Conservation (phyloP, 2,888 invertebrate species). For the Dryocosmus kuriphilus region DNA sequence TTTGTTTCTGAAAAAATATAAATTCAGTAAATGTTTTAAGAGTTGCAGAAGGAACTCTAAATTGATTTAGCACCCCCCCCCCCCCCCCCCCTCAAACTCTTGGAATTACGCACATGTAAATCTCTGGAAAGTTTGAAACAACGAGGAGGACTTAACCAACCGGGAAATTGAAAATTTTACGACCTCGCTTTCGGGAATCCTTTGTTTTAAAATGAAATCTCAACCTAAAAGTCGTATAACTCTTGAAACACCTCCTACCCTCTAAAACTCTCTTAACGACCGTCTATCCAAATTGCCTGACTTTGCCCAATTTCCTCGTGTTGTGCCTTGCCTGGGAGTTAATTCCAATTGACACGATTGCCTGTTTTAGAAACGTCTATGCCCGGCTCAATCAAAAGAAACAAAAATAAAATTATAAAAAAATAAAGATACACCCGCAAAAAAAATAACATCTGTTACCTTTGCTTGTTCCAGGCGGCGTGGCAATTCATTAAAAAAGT, state of each 20-base stretch:
- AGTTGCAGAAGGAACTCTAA: background rate
- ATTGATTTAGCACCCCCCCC: slow-evolving; percentile 32
- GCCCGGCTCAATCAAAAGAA: background rate
- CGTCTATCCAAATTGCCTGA: slow-evolving; percentile 34
- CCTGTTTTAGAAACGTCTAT: background rate
- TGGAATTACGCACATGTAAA: slow-evolving; percentile 37
- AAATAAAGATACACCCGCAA: background rate
- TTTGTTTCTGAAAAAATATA: background rate
- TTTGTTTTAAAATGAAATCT: slow-evolving; percentile 41
- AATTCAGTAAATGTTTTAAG: background rate
- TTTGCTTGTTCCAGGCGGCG: background rate
- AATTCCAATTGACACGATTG: background rate
- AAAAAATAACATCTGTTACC: background rate
- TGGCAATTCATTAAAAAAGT: background rate
- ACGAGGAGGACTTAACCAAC: slow-evolving; percentile 30
- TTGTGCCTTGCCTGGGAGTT: slow-evolving; percentile 6
- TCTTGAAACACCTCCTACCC: slow-evolving; percentile 33
- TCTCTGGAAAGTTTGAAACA: slow-evolving; percentile 31
- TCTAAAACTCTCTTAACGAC: slow-evolving; percentile 37
- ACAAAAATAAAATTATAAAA: slow-evolving; percentile 35
- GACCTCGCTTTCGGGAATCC: slow-evolving; percentile 36
- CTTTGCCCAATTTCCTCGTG: slow-evolving; percentile 33
- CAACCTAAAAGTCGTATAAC: slow-evolving; percentile 36
- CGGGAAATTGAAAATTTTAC: slow-evolving; percentile 40
- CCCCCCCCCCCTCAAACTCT: too few species aligned